Evolutionary conservation across 35 echinoderm and acorn worm genomes (phyloP), one percentile per base, ranked within the genome.

Genomic region (Heliocidaris tuberculata): DNA sequence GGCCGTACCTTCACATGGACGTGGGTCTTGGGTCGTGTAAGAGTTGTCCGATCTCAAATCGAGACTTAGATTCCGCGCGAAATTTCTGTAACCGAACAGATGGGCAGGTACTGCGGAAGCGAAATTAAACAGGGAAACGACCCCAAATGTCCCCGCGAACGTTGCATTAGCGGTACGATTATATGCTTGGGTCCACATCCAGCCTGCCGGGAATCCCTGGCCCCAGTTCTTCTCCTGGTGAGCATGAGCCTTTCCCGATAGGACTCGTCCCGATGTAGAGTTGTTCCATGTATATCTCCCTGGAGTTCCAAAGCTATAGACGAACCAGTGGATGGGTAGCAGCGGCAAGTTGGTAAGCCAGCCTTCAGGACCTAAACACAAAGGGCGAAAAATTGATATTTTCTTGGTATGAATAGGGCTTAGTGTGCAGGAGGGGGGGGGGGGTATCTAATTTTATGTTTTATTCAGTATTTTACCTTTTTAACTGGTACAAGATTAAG

Each of bases 181-280:
- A 60, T 94, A 92, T 6, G 95, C 96, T 86, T 99, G 95, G 21
- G 93, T 97, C 98, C 98, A 99, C 30, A 99, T 93, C 98, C 98
- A 99, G 29, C 89, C 93, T 86, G 96, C 94, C 31, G 98, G 98
- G 65, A 99, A 99, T 21, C 89, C 52, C 9, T 97, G 59, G 8
- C 98, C 98, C 98, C 98, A 99, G 88, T 99, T 99, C 89, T 99
- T 99, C 88, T 99, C 98, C 60, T 99, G 98, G 47, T 99, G 98
- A 17, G 96, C 59, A 49, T 59, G 93, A 6, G 86, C 98, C 5
- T 85, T 88, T 7, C 98, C 98, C 21, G 78, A 85, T n/a, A 99
- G 7, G 11, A 42, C 65, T 35, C 91, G 54, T 16, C 86, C 70
- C 13, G 86, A 90, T 5, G 88, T 95, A 9, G 32, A 24, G 85